Conservation (phyloP, 1,140 invertebrate species). For the Lamellibrachia luymesi region DNA sequence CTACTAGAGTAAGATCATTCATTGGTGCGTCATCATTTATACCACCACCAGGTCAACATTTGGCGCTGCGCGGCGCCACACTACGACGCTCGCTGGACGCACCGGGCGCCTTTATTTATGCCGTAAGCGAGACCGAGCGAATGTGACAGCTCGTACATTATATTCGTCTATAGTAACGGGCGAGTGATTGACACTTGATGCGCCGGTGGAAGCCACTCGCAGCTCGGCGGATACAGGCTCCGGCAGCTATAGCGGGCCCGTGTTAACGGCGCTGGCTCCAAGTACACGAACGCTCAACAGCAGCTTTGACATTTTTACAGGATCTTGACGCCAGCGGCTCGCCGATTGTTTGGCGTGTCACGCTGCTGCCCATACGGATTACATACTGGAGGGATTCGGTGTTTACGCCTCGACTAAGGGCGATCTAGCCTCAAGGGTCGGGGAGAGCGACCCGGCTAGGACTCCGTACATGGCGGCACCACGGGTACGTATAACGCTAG, state of each 20-base stretch:
- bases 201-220: conserved; percentile 8
- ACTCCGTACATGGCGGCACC: conserved; percentile 8
- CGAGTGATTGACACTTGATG: conserved; percentile 12
- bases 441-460: conserved; percentile 27
- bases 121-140: conserved; percentile 32
- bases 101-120: neutral
- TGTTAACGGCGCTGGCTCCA: conserved; percentile 46
- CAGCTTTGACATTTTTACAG: conserved; percentile 48
- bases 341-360: conserved; percentile 28
- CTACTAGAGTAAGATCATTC: conserved; percentile 1
- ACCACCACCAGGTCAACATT: neutral
- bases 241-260: conserved; percentile 43
- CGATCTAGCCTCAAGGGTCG: conserved; percentile 31
- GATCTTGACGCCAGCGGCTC: conserved; percentile 24
- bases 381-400: conserved; percentile 31
- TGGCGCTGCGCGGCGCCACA: neutral
- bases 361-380: conserved; percentile 44
- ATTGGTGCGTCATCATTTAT: neutral
- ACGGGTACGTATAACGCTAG: neutral
- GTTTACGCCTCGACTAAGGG: conserved; percentile 31
- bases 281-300: conserved; percentile 47
- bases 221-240: conserved; percentile 6
- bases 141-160: conserved; percentile 54
- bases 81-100: neutral
- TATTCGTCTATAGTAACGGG: conserved; percentile 43